phyloP scores from a whole-genome alignment of 2,888 invertebrate species.

The Ophioninae sp. region DNA sequence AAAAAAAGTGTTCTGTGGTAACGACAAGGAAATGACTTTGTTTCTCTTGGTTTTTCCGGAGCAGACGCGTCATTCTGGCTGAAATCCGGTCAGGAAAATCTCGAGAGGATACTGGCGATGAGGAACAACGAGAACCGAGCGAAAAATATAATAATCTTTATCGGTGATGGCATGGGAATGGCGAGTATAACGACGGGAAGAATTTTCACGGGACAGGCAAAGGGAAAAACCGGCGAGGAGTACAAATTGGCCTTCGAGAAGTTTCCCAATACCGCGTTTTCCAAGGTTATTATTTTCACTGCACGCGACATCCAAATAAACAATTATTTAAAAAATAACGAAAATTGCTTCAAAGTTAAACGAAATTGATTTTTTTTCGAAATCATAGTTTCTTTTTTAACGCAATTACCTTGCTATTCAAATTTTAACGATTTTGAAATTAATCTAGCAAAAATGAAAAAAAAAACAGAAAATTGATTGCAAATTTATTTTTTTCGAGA shows the following conservation, averaged over 20 bases:
- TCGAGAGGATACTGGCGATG: constrained; percentile 72
- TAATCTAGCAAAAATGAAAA: too few species aligned
- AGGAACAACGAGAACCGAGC: constrained; percentile 80
- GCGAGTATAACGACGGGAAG: constrained; percentile 85
- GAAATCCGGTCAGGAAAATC: constrained; percentile 77
- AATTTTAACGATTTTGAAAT: too few species aligned
- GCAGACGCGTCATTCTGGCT: constrained; percentile 78
- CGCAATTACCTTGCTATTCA: too few species aligned
- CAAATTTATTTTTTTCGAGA: too few species aligned
- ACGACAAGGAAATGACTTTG: too few species aligned
- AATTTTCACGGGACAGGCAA: constrained; percentile 84
- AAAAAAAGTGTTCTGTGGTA: too few species aligned
- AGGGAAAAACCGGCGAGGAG: constrained; percentile 83
- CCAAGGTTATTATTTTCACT: constrained; percentile 82
- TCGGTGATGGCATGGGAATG: constrained; percentile 88
- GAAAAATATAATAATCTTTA: constrained; percentile 85
- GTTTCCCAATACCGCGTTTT: constrained; percentile 84
- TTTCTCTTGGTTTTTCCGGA: not conserved
- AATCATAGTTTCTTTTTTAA: too few species aligned
- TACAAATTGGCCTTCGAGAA: constrained; percentile 84
- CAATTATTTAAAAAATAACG: too few species aligned
- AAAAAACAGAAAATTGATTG: too few species aligned
- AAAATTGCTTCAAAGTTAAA: too few species aligned
- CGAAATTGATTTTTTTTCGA: too few species aligned
- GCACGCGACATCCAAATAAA: too few species aligned